Evolutionary conservation across 2,888 invertebrate species (phyloP), one percentile per base, ranked within the genome.

Genomic region (Argyresthia albistria): DNA sequence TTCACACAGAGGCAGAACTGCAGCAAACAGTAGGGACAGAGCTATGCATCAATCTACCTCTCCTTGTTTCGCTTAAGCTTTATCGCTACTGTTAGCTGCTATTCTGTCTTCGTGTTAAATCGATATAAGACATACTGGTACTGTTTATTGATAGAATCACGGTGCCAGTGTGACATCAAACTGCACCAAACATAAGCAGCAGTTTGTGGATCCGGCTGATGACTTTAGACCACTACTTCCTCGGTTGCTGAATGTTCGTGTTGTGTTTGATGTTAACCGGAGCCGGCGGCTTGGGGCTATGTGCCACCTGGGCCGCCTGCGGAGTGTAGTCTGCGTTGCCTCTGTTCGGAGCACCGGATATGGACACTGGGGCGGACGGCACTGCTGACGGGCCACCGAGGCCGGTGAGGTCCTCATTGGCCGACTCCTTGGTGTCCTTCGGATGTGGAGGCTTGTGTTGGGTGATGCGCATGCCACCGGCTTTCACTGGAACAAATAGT

Each of bases 401-500:
- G 43, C 93, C 93, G 0, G 93, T 93, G 56, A 91, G 89, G 66
- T 93, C 93, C 69, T 93, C 93, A 51, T 91, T 89, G 4, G 90
- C 77, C 8, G 90, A 64, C 62, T 91, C 91, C 70, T 90, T 93
- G 11, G 86, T 87, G 53, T 92, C 91, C 60, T 91, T 92, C 43
- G 91, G 80, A 61, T 91, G 91, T 7, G 92, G 90, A 1, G 89
- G 80, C 77, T 96, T 96, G 70, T 97, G 94, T 68, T 97, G 96
- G 11, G 95, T 95, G 66, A 97, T 96, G 61, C 97, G 90, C 96
- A 96, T 96, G 1, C 96, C 96, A 51, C 97, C 97, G 54, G 95
- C 96, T 89, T 96, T 97, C 3, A 96, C 96, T 96, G 78, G 51
- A 53, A 25, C 6, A 25, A 25, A 25, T 25, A 4, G 6, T 25